A percentile compares a stretch with the other conserved stretches of the same genome.
These are phyloP conservation scores for Digitonthophagus gazella DNA, from an alignment of 2,888 invertebrate species.

Conservation along the genomic window DNA sequence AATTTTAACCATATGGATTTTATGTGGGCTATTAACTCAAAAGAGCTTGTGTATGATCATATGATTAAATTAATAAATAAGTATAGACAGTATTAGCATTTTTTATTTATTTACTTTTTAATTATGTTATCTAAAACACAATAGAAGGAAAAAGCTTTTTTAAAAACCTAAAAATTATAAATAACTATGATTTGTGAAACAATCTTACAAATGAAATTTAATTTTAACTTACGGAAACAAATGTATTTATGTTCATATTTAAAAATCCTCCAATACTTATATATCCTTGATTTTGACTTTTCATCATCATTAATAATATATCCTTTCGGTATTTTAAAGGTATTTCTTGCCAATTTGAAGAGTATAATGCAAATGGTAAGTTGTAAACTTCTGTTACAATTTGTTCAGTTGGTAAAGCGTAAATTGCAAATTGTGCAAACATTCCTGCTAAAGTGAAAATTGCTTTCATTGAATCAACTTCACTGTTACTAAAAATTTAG, in stretches of 20 bases:
- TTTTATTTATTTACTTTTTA: background rate
- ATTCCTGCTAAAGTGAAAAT: conserved; percentile 9
- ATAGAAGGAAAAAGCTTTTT: conserved; percentile 21
- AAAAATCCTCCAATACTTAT: conserved; percentile 21
- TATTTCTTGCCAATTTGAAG: conserved; percentile 19
- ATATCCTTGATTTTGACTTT: conserved; percentile 18
- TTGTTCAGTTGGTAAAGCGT: conserved; percentile 20
- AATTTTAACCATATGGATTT: conserved; percentile 71
- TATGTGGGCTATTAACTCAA: conserved; percentile 64
- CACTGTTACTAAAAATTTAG: background rate
- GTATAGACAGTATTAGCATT: conserved; percentile 32
- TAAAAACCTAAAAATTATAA: conserved; percentile 16
- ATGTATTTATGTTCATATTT: conserved; percentile 21
- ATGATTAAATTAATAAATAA: conserved; percentile 57
- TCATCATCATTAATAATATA: conserved; percentile 21
- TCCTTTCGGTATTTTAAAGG: conserved; percentile 11
- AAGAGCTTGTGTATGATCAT: conserved; percentile 58
- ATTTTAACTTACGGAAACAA: conserved; percentile 19
- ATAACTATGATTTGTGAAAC: background rate
- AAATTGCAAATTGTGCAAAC: conserved; percentile 17
- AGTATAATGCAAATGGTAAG: conserved; percentile 19
- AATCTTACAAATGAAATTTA: background rate
- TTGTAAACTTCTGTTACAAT: conserved; percentile 16
- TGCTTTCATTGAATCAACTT: conserved; percentile 10
- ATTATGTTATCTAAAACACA: conserved; percentile 17